These are phyloP conservation scores for Paramormyrops hopkinsi DNA, from an alignment of 2,797 vertebrate genomes.

Conservation along the genomic window DNA sequence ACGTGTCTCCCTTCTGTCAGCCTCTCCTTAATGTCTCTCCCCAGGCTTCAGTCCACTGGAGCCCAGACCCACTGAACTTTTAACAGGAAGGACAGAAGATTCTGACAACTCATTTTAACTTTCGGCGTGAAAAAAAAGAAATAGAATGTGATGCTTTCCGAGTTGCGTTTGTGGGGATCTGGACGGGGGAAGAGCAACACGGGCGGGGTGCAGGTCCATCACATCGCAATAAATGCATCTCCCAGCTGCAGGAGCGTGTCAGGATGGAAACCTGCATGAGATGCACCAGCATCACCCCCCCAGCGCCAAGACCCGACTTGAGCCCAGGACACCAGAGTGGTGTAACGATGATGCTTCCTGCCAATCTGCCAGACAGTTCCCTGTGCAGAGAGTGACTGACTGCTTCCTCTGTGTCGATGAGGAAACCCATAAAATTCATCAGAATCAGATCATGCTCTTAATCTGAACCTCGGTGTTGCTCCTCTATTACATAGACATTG, in stretches of 20 bases:
- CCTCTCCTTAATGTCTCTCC: neutral
- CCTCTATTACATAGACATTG: neutral
- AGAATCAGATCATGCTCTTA: neutral
- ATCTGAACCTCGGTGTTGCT: neutral
- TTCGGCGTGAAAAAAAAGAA: neutral
- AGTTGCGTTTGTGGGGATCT: neutral
- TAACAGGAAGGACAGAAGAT: neutral
- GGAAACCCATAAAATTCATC: neutral
- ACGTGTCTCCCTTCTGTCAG: slow-evolving; percentile 2
- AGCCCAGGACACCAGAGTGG: neutral
- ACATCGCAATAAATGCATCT: neutral
- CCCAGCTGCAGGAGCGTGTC: neutral
- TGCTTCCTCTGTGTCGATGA: neutral
- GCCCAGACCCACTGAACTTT: neutral
- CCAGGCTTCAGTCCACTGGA: neutral
- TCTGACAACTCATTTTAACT: neutral
- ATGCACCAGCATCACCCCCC: neutral
- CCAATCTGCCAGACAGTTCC: neutral
- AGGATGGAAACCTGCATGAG: neutral
- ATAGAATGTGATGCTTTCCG: neutral
- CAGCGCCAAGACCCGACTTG: neutral
- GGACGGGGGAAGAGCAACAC: too few relatives aligned
- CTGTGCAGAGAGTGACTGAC: neutral
- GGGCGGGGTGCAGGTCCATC: neutral
- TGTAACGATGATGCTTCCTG: neutral